Conservation (phyloP, 2,888 invertebrate genomes). For the Allophyes oxyacanthae region DNA sequence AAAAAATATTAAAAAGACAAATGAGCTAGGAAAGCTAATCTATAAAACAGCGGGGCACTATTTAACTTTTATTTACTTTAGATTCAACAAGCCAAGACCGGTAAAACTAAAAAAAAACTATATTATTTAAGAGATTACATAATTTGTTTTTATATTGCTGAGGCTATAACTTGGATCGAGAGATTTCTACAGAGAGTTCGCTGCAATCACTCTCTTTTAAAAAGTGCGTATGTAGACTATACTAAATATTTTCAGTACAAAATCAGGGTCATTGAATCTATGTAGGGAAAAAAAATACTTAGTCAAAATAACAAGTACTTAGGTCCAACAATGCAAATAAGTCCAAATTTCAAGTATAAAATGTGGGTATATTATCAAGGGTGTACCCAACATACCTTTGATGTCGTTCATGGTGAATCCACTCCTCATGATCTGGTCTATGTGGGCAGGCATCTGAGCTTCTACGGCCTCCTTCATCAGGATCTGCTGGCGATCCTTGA, state of each 20-base stretch:
- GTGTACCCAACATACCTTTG: slow-evolving; percentile 90
- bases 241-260: not conserved
- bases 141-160: too few relatives aligned
- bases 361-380: not conserved
- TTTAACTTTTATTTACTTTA: slow-evolving; percentile 12
- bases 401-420: slow-evolving; percentile 97
- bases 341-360: too few relatives aligned
- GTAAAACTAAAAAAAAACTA: too few relatives aligned
- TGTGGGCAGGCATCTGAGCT: slow-evolving; percentile 92
- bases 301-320: slow-evolving; percentile 7
- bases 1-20: slow-evolving; percentile 28
- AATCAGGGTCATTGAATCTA: slow-evolving; percentile 10
- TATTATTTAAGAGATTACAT: too few relatives aligned
- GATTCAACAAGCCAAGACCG: slow-evolving; percentile 15
- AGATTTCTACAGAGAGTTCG: too few relatives aligned
- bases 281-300: not conserved
- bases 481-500: slow-evolving; percentile 95
- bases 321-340: not conserved
- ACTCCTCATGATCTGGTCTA: slow-evolving; percentile 97
- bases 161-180: too few relatives aligned
- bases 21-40: slow-evolving; percentile 36
- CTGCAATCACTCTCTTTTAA: too few relatives aligned
- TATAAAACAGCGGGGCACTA: slow-evolving; percentile 22
- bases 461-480: slow-evolving; percentile 93
- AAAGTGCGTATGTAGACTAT: too few relatives aligned